Evolutionary conservation across 2,797 vertebrate genomes (phyloP).

Genomic region (Arctocebus calabarensis): DNA sequence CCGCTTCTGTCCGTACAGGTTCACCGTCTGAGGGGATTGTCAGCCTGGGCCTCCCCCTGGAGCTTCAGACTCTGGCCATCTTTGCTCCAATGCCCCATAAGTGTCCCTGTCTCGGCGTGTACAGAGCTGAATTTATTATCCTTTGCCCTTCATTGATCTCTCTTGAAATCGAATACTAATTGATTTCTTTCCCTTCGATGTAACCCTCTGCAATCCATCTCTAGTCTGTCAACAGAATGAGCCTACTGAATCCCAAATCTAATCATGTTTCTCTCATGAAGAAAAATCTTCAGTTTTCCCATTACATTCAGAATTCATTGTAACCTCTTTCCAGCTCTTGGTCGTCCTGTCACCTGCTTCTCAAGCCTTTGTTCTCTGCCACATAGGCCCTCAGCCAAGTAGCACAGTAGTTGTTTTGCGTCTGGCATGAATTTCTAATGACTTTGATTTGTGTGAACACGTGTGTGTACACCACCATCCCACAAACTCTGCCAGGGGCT

Average conservation of each 20-base stretch:
- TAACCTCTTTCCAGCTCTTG: background rate
- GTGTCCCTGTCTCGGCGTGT: background rate
- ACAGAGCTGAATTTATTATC: slow-evolving; percentile 13
- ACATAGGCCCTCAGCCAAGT: fast-evolving
- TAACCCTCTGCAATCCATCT: background rate
- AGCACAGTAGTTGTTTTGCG: background rate
- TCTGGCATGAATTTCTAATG: fast-evolving
- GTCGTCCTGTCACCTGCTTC: fast-evolving
- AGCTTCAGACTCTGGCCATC: background rate
- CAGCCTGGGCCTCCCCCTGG: background rate
- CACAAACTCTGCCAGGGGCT: fast-evolving
- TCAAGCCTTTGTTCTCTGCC: background rate
- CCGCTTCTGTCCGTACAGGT: background rate
- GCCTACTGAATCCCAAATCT: slow-evolving; percentile 41
- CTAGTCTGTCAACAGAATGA: background rate
- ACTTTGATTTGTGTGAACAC: background rate
- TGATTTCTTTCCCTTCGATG: background rate
- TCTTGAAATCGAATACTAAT: background rate
- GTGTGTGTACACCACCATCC: background rate
- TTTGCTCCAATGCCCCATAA: background rate
- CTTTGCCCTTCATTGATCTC: slow-evolving; percentile 37
- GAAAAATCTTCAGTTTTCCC: background rate
- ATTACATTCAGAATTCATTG: background rate
- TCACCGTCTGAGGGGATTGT: background rate
- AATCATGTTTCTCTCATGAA: background rate